phyloP scores from a whole-genome alignment of 2,113 vertebrate genomes.

The Alexandromys fortis region DNA sequence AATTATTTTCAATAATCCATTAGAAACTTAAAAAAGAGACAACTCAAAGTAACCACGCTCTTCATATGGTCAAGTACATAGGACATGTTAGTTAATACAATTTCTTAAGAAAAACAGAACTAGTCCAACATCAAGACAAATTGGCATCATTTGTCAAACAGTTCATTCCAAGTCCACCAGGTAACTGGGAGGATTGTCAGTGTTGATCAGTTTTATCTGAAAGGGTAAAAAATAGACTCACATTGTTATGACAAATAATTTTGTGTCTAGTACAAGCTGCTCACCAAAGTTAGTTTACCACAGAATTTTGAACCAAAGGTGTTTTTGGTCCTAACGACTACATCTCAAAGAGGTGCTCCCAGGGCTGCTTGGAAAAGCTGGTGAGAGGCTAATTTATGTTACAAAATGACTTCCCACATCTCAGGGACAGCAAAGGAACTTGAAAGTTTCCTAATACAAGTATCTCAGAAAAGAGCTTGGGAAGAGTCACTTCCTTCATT shows the following conservation, averaged over 20 bases:
- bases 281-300: background rate
- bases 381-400: background rate
- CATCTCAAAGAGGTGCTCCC: background rate
- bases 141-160: background rate
- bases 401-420: background rate
- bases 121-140: background rate
- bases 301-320: background rate
- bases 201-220: background rate
- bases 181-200: background rate
- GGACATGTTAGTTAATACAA: too few relatives aligned
- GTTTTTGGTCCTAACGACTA: background rate
- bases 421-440: conserved; percentile 5
- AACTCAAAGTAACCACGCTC: background rate
- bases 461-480: background rate
- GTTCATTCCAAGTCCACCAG: background rate
- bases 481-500: background rate
- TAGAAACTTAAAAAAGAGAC: background rate
- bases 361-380: background rate
- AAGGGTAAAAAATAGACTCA: background rate
- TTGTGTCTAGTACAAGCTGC: background rate
- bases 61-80: background rate
- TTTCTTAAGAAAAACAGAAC: background rate
- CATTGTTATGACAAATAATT: background rate
- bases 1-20: background rate
- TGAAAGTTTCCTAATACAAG: background rate